Evolutionary conservation across 2,113 vertebrate species (phyloP).

Genomic region (Sus scrofa): T2T-Sscrofa CM000817.6:174718001-174718500

Average conservation of each 20-base stretch:
- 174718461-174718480: too few relatives aligned
- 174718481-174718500: too few relatives aligned
- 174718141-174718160: neutral
- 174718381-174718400: neutral
- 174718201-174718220: slow-evolving; percentile 2
- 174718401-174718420: slow-evolving; percentile 39
- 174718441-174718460: too few relatives aligned
- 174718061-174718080: slow-evolving; percentile 4
- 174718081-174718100: slow-evolving; percentile 30
- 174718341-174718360: slow-evolving; percentile 66
- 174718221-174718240: slow-evolving; percentile 29
- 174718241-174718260: slow-evolving; percentile 26
- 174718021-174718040: slow-evolving; percentile 22
- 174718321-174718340: slow-evolving; percentile 54
- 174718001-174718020: slow-evolving; percentile 18
- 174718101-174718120: neutral
- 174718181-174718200: slow-evolving; percentile 37
- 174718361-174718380: neutral
- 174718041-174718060: neutral
- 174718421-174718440: neutral
- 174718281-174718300: neutral
- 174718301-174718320: neutral
- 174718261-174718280: slow-evolving; percentile 17
- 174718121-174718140: neutral
- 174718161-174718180: neutral